These are phyloP conservation scores for Chionis minor DNA, from an alignment of 2,113 vertebrate genomes.

Conservation along the genomic window DNA sequence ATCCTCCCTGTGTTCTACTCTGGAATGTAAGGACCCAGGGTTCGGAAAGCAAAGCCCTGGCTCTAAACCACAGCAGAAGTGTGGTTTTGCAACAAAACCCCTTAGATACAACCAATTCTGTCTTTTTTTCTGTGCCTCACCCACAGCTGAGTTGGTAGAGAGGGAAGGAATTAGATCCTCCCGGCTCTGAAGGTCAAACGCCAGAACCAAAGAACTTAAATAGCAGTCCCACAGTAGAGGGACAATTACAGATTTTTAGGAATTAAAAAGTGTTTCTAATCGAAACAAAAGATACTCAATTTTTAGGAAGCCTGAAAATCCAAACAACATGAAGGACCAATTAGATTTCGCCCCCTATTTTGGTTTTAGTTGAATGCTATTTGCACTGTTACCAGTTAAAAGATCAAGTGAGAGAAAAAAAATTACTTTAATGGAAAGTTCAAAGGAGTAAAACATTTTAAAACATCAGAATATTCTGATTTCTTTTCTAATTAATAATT, in stretches of 20 bases:
- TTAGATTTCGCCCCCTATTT: not conserved
- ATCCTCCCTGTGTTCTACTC: not conserved
- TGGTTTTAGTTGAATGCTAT: not conserved
- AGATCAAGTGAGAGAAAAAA: not conserved
- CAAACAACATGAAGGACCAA: not conserved
- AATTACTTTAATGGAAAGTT: not conserved
- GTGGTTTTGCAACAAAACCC: not conserved
- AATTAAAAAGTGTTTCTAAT: not conserved
- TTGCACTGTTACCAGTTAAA: not conserved
- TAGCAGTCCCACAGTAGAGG: not conserved
- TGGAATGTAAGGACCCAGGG: fast-evolving
- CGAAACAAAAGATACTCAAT: not conserved
- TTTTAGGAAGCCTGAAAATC: not conserved
- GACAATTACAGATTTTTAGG: not conserved
- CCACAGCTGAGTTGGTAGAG: not conserved
- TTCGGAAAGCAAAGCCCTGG: not conserved
- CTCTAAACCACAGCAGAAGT: not conserved
- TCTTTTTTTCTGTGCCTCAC: not conserved
- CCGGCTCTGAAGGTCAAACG: not conserved
- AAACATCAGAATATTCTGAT: not conserved
- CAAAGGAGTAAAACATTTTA: not conserved
- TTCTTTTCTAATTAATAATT: not conserved
- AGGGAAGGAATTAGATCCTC: not conserved
- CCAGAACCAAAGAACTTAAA: not conserved
- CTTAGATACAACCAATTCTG: not conserved